These are phyloP conservation scores for Rhyzopertha dominica DNA, from an alignment of 1,140 invertebrate species.

Conservation along the genomic window DNA sequence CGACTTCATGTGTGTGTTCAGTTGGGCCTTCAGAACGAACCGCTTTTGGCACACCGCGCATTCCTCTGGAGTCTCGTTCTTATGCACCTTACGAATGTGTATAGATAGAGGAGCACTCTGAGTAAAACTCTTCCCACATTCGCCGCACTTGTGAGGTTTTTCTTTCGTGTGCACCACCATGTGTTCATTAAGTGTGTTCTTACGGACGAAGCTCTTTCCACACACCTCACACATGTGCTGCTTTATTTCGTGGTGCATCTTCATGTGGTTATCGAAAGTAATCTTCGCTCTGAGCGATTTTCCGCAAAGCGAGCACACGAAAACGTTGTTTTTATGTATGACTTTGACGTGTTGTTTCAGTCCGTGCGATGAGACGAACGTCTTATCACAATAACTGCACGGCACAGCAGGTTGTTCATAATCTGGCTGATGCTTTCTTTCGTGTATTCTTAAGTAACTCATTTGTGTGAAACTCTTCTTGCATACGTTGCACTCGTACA, in stretches of 20 bases:
- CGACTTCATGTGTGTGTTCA: conserved; percentile 53
- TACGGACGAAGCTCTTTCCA: conserved; percentile 6
- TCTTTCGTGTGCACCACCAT: conserved; percentile 45
- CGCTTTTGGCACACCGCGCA: conserved; percentile 56
- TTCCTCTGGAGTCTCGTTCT: conserved; percentile 18
- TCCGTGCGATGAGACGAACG: no score
- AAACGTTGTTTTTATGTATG: conserved; percentile 42
- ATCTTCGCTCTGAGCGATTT: conserved; percentile 52
- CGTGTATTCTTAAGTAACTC: conserved; percentile 59
- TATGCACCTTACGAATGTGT: conserved; percentile 47
- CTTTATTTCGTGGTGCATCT: conserved; percentile 64
- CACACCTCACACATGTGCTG: conserved; percentile 15
- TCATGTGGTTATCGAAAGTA: conserved; percentile 52
- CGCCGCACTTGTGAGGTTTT: conserved; percentile 46
- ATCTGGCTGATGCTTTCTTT: conserved; percentile 48
- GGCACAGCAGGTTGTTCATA: conserved; percentile 34
- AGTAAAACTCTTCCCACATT: conserved; percentile 55
- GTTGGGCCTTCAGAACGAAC: conserved; percentile 54
- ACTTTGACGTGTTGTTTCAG: no score
- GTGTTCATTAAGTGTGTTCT: conserved; percentile 19
- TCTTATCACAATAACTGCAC: conserved; percentile 43
- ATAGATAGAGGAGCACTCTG: conserved; percentile 56
- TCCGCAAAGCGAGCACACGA: conserved; percentile 47
- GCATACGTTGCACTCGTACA: conserved; percentile 66
- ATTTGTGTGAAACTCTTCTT: conserved; percentile 61